Base-by-base conservation (phyloP, 2,888 invertebrate genomes). In the Tenthredo livida region DNA sequence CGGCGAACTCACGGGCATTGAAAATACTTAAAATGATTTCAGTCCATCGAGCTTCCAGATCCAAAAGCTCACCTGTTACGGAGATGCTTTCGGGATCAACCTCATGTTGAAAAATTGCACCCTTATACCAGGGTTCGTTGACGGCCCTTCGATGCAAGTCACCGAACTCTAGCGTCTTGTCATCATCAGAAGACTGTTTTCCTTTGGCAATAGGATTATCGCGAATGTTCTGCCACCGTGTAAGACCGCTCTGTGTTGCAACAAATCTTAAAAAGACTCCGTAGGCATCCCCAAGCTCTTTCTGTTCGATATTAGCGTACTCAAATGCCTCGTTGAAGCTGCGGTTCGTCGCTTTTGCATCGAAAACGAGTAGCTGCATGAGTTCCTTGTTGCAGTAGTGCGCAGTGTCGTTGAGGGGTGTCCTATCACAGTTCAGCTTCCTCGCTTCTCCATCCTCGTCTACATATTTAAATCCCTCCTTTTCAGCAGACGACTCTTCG, bases 91-190 rank as follows among this genome's bases (percentile, higher is more conserved):
- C 96, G 9, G 96, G 94, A 89, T 97, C 97, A 70, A 96, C 95
- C 90, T 96, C 95, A 91, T 98, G 97, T 90, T 98, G 97, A 70
- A 98, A 95, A 5, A 98, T 97, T 0, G 98, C 98, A 87, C 97
- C 96, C 92, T 97, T 97, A 92, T 98, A 98, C 98, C 98, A 98
- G 0, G 97, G 96, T 92, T 98, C 98, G 91, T 98, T 98, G 37
- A 98, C 97, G 0, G 98, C 97, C 84, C 95, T 95, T 5, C 95
- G 95, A 91, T 97, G 96, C 75, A 95, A 93, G 89, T 97, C 97
- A 12, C 97, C 97, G 90, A 98, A 98, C 87, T 96, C 96, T 25
- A 96, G 87, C 0, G 86, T 86, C 7, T 43, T 65, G 4, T 86
- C 85, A 3, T 88, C 85, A n/a, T 15, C 58, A n/a, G 21, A 5